Conservation (phyloP, 2,797 vertebrate species). For the Cuculus canorus region DNA sequence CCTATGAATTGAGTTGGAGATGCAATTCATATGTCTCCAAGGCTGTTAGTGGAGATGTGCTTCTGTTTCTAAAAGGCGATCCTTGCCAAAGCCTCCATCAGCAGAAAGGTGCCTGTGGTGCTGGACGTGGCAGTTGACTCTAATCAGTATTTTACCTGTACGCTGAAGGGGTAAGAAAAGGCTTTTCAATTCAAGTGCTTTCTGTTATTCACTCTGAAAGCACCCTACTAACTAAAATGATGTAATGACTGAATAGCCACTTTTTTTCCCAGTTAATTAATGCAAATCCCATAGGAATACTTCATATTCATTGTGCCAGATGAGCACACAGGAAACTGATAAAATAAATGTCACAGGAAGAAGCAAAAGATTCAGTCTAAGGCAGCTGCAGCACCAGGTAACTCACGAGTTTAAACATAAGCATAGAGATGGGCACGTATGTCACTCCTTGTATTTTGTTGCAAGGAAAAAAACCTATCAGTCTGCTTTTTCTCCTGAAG, state of each 20-base stretch:
- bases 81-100: background rate
- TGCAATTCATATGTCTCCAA: accelerated
- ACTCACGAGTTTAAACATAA: background rate
- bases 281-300: background rate
- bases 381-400: background rate
- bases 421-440: background rate
- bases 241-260: background rate
- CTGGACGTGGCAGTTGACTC: background rate
- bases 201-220: background rate
- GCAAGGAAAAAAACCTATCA: too few species aligned
- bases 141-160: background rate
- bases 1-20: background rate
- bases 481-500: background rate
- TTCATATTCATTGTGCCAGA: background rate
- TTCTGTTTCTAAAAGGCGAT: background rate
- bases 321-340: background rate
- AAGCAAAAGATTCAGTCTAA: background rate
- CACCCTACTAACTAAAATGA: background rate
- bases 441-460: background rate
- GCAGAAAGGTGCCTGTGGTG: background rate
- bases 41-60: background rate
- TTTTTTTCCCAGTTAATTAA: background rate
- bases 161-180: background rate
- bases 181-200: background rate
- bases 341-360: background rate